Evolutionary conservation across 2,888 invertebrate species (phyloP), one percentile per base, ranked within the genome.

Genomic region (Noctua pronuba): DNA sequence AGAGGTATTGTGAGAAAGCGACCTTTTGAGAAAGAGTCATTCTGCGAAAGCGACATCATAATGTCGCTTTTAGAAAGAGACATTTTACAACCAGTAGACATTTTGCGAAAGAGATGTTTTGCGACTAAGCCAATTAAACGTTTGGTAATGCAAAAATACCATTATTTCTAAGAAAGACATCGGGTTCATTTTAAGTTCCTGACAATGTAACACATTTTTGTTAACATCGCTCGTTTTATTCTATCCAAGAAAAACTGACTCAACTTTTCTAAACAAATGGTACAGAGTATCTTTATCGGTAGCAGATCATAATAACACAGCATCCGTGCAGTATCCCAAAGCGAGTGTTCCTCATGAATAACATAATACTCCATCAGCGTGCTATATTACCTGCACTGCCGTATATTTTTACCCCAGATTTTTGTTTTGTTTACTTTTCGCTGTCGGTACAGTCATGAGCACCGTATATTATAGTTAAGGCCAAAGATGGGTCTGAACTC

Each of bases 261-360:
- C 52, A 73, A 58, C 44, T 58, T 74, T 46, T 46, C 46, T 38
- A 55, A 77, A 76, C 35, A 65, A 55, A 31, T 46, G 21, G n/a
- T 28, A 31, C 28, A 38, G 24, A 65, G 65, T 65, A 65, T 28
- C 38, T 41, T 35, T 81, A 79, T 79, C 66, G 58, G 41, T 44
- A 66, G 75, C 28, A 24, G 72, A 71, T 73, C 65, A 66, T 68
- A 78, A 82, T 58, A 79, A 82, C 38, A 49, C 35, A 35, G 24
- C 41, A 67, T 71, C 41, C 68, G 71, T 69, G 73, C 35, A 31
- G 58, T 68, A 67, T 78, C 84, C 85, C 84, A 69, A 79, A 86
- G 82, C 86, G 83, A 79, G 81, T 76, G 75, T 55, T n/a, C 70
- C 82, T 83, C 90, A 90, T 90, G 90, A 88, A 90, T 90, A 90